phyloP scores from a whole-genome alignment of 2,113 vertebrate genomes.

The Pandion haliaetus region DNA sequence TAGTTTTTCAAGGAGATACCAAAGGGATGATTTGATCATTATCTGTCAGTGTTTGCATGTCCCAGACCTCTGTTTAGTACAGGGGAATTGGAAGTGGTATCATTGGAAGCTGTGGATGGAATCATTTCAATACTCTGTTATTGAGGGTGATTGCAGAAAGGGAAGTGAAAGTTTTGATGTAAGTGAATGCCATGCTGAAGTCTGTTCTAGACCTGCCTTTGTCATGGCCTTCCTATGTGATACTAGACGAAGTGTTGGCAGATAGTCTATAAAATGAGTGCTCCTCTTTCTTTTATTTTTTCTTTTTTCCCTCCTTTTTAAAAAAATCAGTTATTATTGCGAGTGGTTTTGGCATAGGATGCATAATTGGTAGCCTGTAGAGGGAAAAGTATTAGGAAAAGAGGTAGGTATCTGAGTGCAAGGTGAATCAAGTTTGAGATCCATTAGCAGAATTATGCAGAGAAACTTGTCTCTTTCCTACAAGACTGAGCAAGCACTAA shows the following conservation, averaged over 20 bases:
- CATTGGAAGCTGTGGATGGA: background rate
- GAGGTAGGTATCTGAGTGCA: background rate
- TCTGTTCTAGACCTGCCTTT: background rate
- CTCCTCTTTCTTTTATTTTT: background rate
- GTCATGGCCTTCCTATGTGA: background rate
- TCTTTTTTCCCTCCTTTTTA: rapidly evolving
- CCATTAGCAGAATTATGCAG: background rate
- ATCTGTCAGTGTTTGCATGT: background rate
- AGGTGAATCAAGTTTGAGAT: background rate
- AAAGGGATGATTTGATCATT: background rate
- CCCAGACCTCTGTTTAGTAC: background rate
- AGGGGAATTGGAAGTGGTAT: background rate
- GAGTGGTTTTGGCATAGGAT: background rate
- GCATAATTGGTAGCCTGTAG: background rate
- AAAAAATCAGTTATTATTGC: background rate
- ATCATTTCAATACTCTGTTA: background rate
- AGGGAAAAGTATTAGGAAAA: background rate
- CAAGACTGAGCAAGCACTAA: constrained; percentile 19
- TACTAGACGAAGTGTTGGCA: background rate
- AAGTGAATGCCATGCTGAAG: background rate
- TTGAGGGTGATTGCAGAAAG: background rate
- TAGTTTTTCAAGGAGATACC: background rate
- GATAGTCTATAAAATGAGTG: background rate
- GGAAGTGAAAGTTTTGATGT: background rate
- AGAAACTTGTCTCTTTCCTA: background rate